phyloP scores from a whole-genome alignment of 1,140 invertebrate species.

The Proctacanthus coquilletti region DNA sequence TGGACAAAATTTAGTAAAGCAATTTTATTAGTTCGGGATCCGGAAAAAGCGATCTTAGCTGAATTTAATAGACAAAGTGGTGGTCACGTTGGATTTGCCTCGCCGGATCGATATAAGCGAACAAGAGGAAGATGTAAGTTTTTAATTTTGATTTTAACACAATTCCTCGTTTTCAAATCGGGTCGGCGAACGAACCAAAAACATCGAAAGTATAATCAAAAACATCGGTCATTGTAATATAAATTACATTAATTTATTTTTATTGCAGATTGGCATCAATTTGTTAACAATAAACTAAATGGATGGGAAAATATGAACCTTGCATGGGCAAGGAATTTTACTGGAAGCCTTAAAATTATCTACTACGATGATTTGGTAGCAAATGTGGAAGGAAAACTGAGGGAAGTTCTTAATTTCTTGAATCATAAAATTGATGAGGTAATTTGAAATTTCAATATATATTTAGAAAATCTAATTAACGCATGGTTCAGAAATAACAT shows the following conservation, averaged over 20 bases:
- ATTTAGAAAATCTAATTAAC: too few relatives aligned
- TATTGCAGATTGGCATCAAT: slow-evolving; percentile 49
- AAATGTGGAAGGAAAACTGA: slow-evolving; percentile 41
- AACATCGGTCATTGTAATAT: neutral
- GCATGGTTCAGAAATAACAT: slow-evolving; percentile 13
- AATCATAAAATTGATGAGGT: slow-evolving; percentile 33
- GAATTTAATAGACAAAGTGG: slow-evolving; percentile 57
- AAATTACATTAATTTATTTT: too few relatives aligned
- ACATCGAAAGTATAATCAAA: too few relatives aligned
- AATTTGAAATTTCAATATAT: slow-evolving; percentile 1
- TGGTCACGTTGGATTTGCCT: slow-evolving; percentile 53
- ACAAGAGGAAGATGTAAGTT: slow-evolving; percentile 43
- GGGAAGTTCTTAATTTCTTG: slow-evolving; percentile 43
- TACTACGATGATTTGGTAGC: slow-evolving; percentile 52
- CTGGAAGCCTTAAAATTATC: slow-evolving; percentile 49
- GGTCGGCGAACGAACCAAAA: too few relatives aligned
- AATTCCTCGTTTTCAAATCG: neutral
- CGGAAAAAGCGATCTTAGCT: slow-evolving; percentile 51
- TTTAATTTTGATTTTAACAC: slow-evolving; percentile 1
- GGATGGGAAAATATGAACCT: slow-evolving; percentile 50
- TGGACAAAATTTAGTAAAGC: slow-evolving; percentile 44
- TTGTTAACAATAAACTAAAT: slow-evolving; percentile 47
- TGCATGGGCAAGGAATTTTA: slow-evolving; percentile 52
- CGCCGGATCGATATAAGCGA: slow-evolving; percentile 42
- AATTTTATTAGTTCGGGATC: slow-evolving; percentile 51